Percentiles rank a stretch among this genome's conserved stretches.
phyloP scores from a whole-genome alignment of 2,888 invertebrate species.

The Seira ritae region DNA sequence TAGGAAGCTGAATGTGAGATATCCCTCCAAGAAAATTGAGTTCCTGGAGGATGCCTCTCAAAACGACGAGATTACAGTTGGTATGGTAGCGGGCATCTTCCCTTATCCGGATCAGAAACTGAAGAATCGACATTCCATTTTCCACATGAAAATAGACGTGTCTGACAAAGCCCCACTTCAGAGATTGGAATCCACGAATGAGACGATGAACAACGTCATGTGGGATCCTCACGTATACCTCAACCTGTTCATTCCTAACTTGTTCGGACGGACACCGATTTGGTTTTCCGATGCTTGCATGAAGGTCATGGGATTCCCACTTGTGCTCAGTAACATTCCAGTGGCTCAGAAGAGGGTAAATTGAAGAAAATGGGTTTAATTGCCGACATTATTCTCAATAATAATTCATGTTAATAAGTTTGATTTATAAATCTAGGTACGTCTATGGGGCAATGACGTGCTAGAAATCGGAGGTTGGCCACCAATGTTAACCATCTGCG shows the following conservation, averaged over 20 bases:
- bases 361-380: too few relatives aligned
- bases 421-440: too few relatives aligned
- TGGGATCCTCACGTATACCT: constrained; percentile 59
- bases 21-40: constrained; percentile 11
- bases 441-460: constrained; percentile 64
- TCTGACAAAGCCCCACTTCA: constrained; percentile 35
- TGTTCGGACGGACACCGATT: constrained; percentile 65
- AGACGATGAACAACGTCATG: constrained; percentile 49
- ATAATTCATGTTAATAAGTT: too few relatives aligned
- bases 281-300: constrained; percentile 60
- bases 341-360: constrained; percentile 55
- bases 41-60: neutral
- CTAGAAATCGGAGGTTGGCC: constrained; percentile 69
- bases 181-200: constrained; percentile 38
- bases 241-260: constrained; percentile 58
- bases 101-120: constrained; percentile 64
- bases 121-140: constrained; percentile 63
- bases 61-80: constrained; percentile 45
- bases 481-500: constrained; percentile 60
- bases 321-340: constrained; percentile 68
- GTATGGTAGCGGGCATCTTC: constrained; percentile 65
- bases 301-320: constrained; percentile 56
- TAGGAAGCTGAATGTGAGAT: constrained; percentile 53
- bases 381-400: too few relatives aligned
- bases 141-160: constrained; percentile 45